A percentile compares a stretch with the other conserved stretches of the same genome.
phyloP scores from a whole-genome alignment of 2,113 vertebrate species.

The Marcusenius ussheri region DNA sequence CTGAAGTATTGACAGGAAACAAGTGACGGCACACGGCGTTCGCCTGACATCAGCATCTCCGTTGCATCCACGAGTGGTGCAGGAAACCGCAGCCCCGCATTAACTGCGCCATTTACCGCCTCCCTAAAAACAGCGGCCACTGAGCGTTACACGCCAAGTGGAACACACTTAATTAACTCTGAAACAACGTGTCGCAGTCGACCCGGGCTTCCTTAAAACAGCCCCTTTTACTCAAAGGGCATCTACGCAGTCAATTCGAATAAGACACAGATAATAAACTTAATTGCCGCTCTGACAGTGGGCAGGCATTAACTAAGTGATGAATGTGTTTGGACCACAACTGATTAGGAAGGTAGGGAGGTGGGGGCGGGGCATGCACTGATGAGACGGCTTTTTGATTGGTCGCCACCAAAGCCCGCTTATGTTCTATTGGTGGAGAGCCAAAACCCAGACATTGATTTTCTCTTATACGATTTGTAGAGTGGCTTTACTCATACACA shows the following conservation, averaged over 20 bases:
- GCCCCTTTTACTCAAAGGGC: neutral
- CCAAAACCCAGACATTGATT: neutral
- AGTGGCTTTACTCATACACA: neutral
- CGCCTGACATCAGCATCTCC: neutral
- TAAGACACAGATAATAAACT: slow-evolving; percentile 42
- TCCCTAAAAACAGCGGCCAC: slow-evolving; percentile 8
- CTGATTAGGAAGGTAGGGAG: neutral
- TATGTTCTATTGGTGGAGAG: neutral
- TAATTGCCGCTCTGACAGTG: slow-evolving; percentile 28
- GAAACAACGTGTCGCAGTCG: slow-evolving; percentile 13
- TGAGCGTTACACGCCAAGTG: slow-evolving; percentile 10
- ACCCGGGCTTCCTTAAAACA: slow-evolving; percentile 8
- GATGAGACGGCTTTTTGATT: neutral
- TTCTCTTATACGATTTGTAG: neutral
- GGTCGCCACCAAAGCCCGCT: neutral
- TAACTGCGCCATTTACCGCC: neutral
- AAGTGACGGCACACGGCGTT: neutral
- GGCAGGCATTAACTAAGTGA: slow-evolving; percentile 28
- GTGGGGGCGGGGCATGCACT: neutral
- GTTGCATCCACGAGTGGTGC: neutral
- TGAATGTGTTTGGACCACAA: slow-evolving; percentile 12
- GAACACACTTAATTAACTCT: slow-evolving; percentile 39
- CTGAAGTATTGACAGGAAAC: neutral
- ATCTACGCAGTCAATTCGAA: neutral
- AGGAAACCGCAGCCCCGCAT: neutral